phyloP scores from a whole-genome alignment of 2,888 invertebrate species.

The Timandra comae region DNA sequence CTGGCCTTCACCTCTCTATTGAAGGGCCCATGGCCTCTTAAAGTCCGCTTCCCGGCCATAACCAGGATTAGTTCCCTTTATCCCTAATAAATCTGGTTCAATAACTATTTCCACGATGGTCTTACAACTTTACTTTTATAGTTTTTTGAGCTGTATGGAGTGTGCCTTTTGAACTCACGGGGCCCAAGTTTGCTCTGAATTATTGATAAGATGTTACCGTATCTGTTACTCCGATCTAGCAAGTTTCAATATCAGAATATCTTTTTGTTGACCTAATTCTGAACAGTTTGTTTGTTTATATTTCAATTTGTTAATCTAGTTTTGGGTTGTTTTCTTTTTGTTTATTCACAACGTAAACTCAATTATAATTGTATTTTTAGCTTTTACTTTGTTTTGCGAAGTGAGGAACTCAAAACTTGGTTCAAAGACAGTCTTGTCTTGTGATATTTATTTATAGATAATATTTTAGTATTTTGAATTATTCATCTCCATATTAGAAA shows the following conservation, averaged over 20 bases:
- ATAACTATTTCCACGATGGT: slow-evolving; percentile 28
- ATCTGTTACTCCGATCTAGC: slow-evolving; percentile 6
- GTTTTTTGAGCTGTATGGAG: slow-evolving; percentile 30
- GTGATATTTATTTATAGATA: no score
- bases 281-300: slow-evolving; percentile 4
- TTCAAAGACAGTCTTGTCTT: no score
- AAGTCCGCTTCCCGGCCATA: slow-evolving; percentile 22
- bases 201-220: slow-evolving; percentile 19
- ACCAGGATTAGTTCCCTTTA: slow-evolving; percentile 25
- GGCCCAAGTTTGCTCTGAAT: slow-evolving; percentile 21
- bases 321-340: no score
- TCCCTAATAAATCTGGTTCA: slow-evolving; percentile 35
- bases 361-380: no score
- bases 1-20: slow-evolving; percentile 21
- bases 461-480: no score
- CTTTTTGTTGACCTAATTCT: slow-evolving; percentile 12
- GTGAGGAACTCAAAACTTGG: no score
- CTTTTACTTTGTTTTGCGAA: no score
- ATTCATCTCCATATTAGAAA: no score
- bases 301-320: background rate
- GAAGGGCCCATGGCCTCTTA: slow-evolving; percentile 18
- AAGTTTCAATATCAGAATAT: slow-evolving; percentile 6
- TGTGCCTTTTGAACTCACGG: slow-evolving; percentile 22
- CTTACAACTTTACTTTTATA: slow-evolving; percentile 32
- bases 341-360: no score